phyloP scores from a whole-genome alignment of 2,797 vertebrate genomes.

The Parauchenoglanis punctatus region DNA sequence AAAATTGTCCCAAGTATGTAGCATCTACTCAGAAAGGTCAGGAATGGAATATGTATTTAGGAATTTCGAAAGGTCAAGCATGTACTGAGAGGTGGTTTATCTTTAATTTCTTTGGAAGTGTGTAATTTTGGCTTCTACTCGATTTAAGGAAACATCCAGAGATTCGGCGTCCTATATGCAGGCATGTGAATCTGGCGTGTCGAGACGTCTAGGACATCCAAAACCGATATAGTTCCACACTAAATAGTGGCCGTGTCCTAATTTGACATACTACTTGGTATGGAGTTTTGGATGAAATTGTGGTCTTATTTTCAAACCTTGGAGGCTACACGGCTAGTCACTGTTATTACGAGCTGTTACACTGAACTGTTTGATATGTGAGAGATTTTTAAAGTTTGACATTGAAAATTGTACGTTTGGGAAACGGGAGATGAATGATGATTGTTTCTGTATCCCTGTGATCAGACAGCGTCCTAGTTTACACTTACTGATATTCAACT shows the following conservation, averaged over 20 bases:
- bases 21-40: neutral
- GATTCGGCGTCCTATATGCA: neutral
- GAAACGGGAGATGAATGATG: neutral
- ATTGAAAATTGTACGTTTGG: neutral
- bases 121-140: neutral
- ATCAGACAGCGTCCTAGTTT: neutral
- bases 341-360: neutral
- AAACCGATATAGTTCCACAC: neutral
- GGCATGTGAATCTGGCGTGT: neutral
- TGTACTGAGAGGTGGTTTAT: neutral
- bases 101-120: neutral
- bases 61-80: conserved; percentile 16
- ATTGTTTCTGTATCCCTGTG: neutral
- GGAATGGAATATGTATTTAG: neutral
- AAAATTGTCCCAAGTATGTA: neutral
- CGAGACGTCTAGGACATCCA: neutral
- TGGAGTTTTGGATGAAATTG: neutral
- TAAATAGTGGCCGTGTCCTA: neutral
- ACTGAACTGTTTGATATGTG: neutral
- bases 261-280: neutral
- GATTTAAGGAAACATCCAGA: neutral
- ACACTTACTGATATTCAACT: neutral
- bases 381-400: neutral
- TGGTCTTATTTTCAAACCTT: neutral
- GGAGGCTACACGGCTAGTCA: neutral